These are phyloP conservation scores for Branchellion lobata DNA, from an alignment of 2,888 invertebrate genomes.

Conservation along the genomic window DNA sequence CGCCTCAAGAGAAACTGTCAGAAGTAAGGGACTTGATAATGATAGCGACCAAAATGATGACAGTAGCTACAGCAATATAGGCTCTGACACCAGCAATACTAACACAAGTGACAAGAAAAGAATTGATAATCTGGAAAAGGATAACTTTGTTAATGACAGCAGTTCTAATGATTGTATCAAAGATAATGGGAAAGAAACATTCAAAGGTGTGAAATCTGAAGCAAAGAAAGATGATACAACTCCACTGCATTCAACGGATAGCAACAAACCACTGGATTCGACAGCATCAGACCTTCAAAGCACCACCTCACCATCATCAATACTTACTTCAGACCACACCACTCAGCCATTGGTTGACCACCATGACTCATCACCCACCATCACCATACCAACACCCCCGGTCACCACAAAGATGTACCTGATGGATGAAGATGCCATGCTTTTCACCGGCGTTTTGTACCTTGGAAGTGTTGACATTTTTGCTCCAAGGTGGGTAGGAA, in stretches of 20 bases:
- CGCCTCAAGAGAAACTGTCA: background rate
- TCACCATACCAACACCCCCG: background rate
- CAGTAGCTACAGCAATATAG: background rate
- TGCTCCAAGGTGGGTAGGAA: conserved; percentile 79
- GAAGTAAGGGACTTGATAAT: background rate
- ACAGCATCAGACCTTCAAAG: background rate
- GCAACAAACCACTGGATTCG: background rate
- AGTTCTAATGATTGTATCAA: too few species aligned
- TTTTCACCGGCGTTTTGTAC: conserved; percentile 76
- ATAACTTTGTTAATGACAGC: too few species aligned
- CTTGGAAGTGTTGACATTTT: conserved; percentile 86
- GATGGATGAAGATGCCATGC: conserved; percentile 38
- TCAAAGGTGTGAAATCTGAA: too few species aligned
- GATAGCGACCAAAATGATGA: conserved; percentile 12
- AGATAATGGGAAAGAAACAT: too few species aligned
- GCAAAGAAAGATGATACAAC: too few species aligned
- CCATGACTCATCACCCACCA: background rate
- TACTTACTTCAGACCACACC: too few species aligned
- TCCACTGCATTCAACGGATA: too few species aligned
- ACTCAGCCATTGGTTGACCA: background rate
- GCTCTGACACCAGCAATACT: background rate
- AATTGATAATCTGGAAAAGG: too few species aligned
- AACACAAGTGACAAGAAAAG: background rate
- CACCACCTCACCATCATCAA: background rate
- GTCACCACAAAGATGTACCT: background rate